Conservation (phyloP, 2,888 invertebrate genomes). For the Steinernema carpocapsae region DNA sequence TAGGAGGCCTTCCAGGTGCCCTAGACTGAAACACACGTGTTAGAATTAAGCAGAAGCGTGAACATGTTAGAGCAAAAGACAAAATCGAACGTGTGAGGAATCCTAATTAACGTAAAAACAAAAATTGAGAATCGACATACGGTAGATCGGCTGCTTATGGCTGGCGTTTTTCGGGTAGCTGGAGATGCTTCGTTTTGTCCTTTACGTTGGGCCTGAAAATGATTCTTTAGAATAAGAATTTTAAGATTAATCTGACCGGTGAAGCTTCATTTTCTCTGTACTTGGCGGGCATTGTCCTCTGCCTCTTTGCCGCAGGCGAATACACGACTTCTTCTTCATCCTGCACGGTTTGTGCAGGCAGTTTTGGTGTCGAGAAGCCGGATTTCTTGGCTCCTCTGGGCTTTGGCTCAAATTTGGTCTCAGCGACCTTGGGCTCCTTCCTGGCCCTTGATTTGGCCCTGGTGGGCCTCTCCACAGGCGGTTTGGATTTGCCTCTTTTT, state of each 20-base stretch:
- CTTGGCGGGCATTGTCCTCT: background rate
- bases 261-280: background rate
- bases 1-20: too few relatives aligned
- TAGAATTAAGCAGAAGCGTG: too few relatives aligned
- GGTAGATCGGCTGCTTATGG: too few relatives aligned
- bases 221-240: background rate
- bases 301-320: slow-evolving; percentile 14
- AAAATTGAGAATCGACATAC: too few relatives aligned
- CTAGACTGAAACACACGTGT: too few relatives aligned
- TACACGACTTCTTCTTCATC: background rate
- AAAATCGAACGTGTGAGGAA: too few relatives aligned
- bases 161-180: too few relatives aligned
- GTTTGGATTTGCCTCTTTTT: background rate
- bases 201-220: background rate
- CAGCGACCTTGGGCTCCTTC: too few relatives aligned
- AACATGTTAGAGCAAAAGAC: too few relatives aligned
- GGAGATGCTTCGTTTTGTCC: too few relatives aligned
- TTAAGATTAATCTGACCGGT: background rate
- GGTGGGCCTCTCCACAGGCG: background rate
- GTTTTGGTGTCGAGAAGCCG: slow-evolving; percentile 11
- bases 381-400: background rate
- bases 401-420: background rate
- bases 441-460: background rate
- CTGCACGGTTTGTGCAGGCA: background rate
- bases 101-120: too few relatives aligned